phyloP scores from a whole-genome alignment of 2,113 vertebrate species.

The Ictalurus furcatus region DNA sequence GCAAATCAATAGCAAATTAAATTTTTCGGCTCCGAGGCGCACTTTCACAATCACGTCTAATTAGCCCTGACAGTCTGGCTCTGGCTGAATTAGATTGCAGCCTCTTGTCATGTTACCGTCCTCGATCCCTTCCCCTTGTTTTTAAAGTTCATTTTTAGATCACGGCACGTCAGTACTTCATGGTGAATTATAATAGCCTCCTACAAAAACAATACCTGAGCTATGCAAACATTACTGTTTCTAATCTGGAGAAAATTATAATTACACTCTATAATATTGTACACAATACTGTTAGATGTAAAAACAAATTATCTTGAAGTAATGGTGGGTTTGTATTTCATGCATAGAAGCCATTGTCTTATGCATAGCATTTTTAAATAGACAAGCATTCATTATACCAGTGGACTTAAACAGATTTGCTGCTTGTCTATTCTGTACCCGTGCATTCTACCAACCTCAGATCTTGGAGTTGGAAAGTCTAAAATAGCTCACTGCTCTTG shows the following conservation, averaged over 20 bases:
- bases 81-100: conserved; percentile 61
- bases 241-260: conserved; percentile 19
- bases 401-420: background rate
- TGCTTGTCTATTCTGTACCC: background rate
- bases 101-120: conserved; percentile 64
- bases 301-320: background rate
- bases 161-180: conserved; percentile 44
- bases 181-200: conserved; percentile 49
- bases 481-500: conserved; percentile 21
- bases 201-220: conserved; percentile 36
- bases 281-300: background rate
- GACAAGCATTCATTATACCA: background rate
- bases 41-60: conserved; percentile 75
- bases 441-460: background rate
- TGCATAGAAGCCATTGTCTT: background rate
- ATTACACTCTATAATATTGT: conserved; percentile 5
- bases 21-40: conserved; percentile 77
- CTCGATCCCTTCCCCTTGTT: conserved; percentile 10
- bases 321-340: background rate
- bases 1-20: conserved; percentile 82
- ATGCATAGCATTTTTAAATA: background rate
- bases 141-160: conserved; percentile 56
- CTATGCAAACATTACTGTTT: conserved; percentile 33
- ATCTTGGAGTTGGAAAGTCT: conserved; percentile 1
- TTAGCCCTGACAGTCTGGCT: conserved; percentile 73